These are phyloP conservation scores for Tamandua tetradactyla DNA, from an alignment of 2,797 vertebrate species.

Conservation along the genomic window DNA sequence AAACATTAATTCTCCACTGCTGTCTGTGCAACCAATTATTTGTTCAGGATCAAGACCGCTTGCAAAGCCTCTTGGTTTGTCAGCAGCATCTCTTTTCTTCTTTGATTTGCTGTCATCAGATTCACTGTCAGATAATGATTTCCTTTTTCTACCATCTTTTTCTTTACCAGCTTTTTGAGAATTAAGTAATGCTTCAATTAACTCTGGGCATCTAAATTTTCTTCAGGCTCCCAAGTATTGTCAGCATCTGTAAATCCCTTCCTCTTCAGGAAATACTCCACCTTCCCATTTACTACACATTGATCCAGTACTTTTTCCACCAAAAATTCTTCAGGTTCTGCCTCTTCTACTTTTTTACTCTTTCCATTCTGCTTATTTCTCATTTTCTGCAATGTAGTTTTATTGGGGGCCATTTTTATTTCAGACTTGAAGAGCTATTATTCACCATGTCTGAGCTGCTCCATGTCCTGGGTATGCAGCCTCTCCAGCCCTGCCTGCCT, in stretches of 20 bases:
- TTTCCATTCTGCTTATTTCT: no score
- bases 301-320: not conserved
- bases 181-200: not conserved
- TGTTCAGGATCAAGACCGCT: constrained; percentile 90
- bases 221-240: not conserved
- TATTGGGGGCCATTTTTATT: no score
- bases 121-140: not conserved
- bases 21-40: constrained; percentile 94
- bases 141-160: constrained; percentile 6
- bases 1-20: constrained; percentile 93
- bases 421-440: no score
- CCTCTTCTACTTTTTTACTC: not conserved
- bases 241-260: no score
- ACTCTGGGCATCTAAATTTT: not conserved
- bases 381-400: constrained; percentile 67
- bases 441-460: no score
- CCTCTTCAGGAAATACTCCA: not conserved
- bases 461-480: no score
- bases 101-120: no score
- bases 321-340: not conserved
- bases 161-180: not conserved
- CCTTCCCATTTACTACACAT: not conserved
- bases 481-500: no score
- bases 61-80: constrained; percentile 86
- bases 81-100: no score